A percentile compares a stretch with the other conserved stretches of the same genome.
Evolutionary conservation across 2,797 vertebrate genomes (phyloP).

Genomic region (Threskiornis aethiopicus): DNA sequence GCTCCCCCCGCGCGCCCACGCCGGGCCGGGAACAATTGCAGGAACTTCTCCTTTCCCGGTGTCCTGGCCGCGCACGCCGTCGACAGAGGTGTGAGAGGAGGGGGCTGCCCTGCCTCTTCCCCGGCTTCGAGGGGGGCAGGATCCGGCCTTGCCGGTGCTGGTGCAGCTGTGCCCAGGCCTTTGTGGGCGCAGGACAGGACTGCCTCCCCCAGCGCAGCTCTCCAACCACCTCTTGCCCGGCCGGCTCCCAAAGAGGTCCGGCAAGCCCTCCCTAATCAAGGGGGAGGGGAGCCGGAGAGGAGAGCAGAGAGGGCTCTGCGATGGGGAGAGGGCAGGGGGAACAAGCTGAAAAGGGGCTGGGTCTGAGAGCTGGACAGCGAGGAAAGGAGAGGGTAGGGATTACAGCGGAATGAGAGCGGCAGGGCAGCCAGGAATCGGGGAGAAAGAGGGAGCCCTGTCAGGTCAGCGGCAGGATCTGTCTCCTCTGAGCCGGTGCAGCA

Average conservation of each 20-base stretch:
- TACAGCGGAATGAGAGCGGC: not conserved
- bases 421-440: not conserved
- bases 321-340: not conserved
- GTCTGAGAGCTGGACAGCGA: not conserved
- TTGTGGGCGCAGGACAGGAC: not conserved
- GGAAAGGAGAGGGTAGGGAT: not conserved
- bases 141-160: not conserved
- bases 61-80: not conserved
- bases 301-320: not conserved
- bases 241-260: not conserved
- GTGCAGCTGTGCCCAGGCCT: not conserved
- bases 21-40: not conserved
- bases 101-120: not conserved
- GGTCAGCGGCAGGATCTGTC: not conserved
- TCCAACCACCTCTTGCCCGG: accelerated
- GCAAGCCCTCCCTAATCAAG: not conserved
- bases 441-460: not conserved
- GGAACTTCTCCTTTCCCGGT: conserved; percentile 1
- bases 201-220: not conserved
- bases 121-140: not conserved
- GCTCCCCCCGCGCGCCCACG: not conserved
- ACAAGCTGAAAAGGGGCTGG: not conserved
- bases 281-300: not conserved
- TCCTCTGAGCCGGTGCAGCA: not conserved
- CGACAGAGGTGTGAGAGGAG: not conserved